A percentile compares a stretch with the other conserved stretches of the same genome.
Evolutionary conservation across 2,113 vertebrate species (phyloP).

Genomic region (Serilophus lunatus): DNA sequence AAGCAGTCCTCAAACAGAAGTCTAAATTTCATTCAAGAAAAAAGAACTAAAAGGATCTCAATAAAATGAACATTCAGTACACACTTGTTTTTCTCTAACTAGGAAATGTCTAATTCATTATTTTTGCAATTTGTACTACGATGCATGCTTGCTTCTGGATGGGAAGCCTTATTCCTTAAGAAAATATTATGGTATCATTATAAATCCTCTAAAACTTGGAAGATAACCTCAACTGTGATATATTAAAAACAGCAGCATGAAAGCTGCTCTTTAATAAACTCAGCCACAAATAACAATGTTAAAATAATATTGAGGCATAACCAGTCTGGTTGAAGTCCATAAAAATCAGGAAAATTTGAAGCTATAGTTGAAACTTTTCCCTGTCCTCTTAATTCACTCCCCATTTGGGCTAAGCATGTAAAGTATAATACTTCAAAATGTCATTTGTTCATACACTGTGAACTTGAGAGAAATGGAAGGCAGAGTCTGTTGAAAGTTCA

Average conservation of each 20-base stretch:
- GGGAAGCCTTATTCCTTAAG: constrained; percentile 66
- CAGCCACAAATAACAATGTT: constrained; percentile 52
- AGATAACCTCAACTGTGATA: constrained; percentile 55
- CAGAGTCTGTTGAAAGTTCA: neutral
- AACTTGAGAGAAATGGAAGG: neutral
- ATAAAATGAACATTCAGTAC: neutral
- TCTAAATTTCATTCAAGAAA: neutral
- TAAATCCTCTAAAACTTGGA: constrained; percentile 69
- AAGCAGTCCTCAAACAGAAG: neutral
- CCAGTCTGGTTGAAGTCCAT: constrained; percentile 38
- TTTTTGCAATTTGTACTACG: constrained; percentile 51
- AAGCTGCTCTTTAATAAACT: constrained; percentile 8
- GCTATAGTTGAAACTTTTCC: constrained; percentile 23
- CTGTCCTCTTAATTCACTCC: neutral
- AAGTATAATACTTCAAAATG: neutral
- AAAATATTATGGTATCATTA: constrained; percentile 64
- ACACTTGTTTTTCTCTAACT: constrained; percentile 32
- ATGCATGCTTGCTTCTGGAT: constrained; percentile 45
- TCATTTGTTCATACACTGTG: neutral
- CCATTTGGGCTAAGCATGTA: neutral
- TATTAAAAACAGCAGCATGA: constrained; percentile 31
- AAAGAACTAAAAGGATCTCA: neutral
- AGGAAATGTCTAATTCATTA: constrained; percentile 55
- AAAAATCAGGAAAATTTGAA: constrained; percentile 60
- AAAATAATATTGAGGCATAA: constrained; percentile 56